Base-by-base conservation (phyloP, 2,797 vertebrate genomes). In the Premnoplex brunnescens region DNA sequence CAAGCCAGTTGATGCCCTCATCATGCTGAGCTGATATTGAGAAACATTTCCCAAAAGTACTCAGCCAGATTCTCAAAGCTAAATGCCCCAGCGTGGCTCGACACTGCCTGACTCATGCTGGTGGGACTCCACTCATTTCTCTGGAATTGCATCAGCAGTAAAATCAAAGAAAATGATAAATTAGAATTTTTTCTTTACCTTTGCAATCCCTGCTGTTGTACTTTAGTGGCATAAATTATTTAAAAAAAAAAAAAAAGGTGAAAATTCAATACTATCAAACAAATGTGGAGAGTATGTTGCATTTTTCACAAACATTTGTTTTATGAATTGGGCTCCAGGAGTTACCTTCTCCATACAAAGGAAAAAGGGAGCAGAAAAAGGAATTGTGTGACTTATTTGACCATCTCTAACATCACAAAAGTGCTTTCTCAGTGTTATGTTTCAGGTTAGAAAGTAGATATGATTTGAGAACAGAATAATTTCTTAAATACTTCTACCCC, bases 11-110 rank as follows among this genome's bases (percentile, higher is more conserved):
- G 75, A 83, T 71, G 64, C 37, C 78, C 67, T 52, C 9, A 9
- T 88, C 63, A 14, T 41, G 49, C 76, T 90, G 83, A 89, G 79
- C 39, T 41, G 55, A 86, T 69, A 79, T 12, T 52, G 62, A 84
- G 91, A 95, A 87, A 43, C 59, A 63, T 85, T 93, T 87, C 83
- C 85, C 82, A 84, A 69, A 87, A 92, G 49, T 26, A 37, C 80
- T 71, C 66, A 52, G 80, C 5, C 85, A 72, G 67, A 36, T 67
- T 94, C 82, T 76, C 64, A 41, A 64, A 58, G 69, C 21, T 71
- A 89, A 87, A 75, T 22, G 39, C 36, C 73, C 92, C 3, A 5
- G 63, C 0, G 0, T 23, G 49, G 60, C 71, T 89, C 54, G 0
- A 54, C 1, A 1, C 71, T 21, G 56, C 19, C 19, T 36, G 41